Evolutionary conservation across 35 echinoderm and acorn worm species (phyloP).

Genomic region (Lytechinus pictus): DNA sequence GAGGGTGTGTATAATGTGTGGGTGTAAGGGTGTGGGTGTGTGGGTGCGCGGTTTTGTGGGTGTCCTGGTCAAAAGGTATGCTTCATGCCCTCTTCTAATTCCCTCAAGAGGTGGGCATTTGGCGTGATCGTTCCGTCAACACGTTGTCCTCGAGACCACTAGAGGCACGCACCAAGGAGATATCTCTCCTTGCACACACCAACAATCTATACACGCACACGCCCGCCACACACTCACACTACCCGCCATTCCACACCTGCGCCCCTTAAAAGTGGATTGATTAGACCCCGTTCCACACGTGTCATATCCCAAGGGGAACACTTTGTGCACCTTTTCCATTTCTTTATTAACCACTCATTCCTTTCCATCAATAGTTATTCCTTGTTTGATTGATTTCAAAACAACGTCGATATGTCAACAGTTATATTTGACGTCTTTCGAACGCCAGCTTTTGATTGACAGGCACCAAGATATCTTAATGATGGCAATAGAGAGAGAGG

Average conservation of each 20-base stretch:
- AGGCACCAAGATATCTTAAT: not conserved
- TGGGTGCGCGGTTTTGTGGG: too few species aligned
- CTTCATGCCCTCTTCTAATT: too few species aligned
- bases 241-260: conserved; percentile 47
- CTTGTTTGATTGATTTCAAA: conserved; percentile 52
- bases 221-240: not conserved
- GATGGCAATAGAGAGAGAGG: not conserved
- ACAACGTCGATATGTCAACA: conserved; percentile 59
- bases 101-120: not conserved
- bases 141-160: not conserved
- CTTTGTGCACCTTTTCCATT: conserved; percentile 32
- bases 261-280: not conserved
- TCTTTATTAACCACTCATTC: conserved; percentile 11
- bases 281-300: conserved; percentile 22
- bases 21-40: too few species aligned
- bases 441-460: conserved; percentile 49
- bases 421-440: conserved; percentile 33
- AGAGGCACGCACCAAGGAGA: not conserved
- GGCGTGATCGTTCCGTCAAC: not conserved
- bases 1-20: too few species aligned
- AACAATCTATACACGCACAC: not conserved
- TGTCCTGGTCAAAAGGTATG: too few species aligned
- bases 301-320: conserved; percentile 38
- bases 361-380: conserved; percentile 29
- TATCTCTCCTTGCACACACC: too few species aligned